phyloP scores from a whole-genome alignment of 1,140 invertebrate species.

The Brachionus rotundiformis region DNA sequence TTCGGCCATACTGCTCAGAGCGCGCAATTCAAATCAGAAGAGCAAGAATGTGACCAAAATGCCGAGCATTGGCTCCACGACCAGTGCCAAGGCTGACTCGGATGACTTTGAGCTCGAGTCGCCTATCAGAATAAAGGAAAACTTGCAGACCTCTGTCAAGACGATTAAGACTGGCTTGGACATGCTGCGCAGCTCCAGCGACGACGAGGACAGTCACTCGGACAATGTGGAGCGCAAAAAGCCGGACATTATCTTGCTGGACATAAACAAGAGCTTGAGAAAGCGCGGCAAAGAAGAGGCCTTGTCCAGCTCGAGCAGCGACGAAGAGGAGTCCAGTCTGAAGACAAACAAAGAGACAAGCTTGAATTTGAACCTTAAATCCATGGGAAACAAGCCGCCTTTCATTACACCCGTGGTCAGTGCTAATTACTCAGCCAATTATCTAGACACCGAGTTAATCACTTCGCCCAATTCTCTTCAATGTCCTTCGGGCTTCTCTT shows the following conservation, averaged over 20 bases:
- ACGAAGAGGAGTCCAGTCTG: conserved; percentile 18
- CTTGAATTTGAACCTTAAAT: not conserved
- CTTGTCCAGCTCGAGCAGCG: conserved; percentile 22
- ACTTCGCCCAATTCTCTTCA: not conserved
- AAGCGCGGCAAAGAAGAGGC: conserved; percentile 48
- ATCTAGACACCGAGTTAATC: not conserved
- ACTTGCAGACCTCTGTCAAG: conserved; percentile 3
- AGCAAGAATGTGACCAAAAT: not conserved
- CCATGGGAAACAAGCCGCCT: not conserved
- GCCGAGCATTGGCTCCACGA: not conserved
- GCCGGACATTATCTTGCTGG: conserved; percentile 28
- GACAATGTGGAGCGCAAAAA: conserved; percentile 31
- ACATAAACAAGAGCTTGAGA: not conserved
- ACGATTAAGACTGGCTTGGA: conserved; percentile 10
- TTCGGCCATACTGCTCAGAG: conserved; percentile 23
- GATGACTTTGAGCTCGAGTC: conserved; percentile 26
- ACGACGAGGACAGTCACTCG: conserved; percentile 37
- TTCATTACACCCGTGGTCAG: conserved; percentile 37
- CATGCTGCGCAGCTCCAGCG: not conserved
- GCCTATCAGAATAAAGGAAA: conserved; percentile 35
- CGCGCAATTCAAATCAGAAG: not conserved
- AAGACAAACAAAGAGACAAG: not conserved
- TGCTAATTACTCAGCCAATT: not conserved
- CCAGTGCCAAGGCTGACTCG: not conserved
- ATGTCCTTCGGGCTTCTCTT: conserved; percentile 3